These are phyloP conservation scores for Python bivittatus DNA, from an alignment of 2,113 vertebrate species.

Conservation along the genomic window DNA sequence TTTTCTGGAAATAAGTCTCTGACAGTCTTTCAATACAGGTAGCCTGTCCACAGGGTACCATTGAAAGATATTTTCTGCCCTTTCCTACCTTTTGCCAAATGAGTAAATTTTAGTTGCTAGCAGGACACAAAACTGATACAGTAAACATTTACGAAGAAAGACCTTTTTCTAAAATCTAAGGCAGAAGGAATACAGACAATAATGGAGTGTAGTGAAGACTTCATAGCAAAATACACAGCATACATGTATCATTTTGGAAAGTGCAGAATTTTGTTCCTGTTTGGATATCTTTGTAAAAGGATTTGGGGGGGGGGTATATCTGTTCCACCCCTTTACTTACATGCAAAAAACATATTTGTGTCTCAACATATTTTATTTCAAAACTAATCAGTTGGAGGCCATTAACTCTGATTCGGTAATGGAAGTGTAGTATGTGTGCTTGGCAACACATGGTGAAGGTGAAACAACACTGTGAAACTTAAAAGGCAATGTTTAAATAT, in stretches of 20 bases:
- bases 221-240: not conserved
- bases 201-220: not conserved
- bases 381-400: not conserved
- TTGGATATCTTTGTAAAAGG: not conserved
- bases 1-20: not conserved
- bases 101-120: not conserved
- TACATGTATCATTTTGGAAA: not conserved
- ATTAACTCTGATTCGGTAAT: not conserved
- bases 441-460: not conserved
- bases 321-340: not conserved
- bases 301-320: too few relatives aligned
- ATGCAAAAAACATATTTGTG: not conserved
- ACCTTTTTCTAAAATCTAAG: not conserved
- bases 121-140: not conserved
- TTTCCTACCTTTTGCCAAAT: not conserved
- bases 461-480: not conserved
- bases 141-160: not conserved
- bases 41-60: not conserved
- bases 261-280: not conserved
- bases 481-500: not conserved
- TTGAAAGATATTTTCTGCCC: not conserved
- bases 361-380: not conserved
- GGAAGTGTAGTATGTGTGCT: not conserved
- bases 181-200: not conserved
- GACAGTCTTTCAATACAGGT: not conserved